Conservation (phyloP, 2,888 invertebrate genomes). For the Agrilus mali region DNA sequence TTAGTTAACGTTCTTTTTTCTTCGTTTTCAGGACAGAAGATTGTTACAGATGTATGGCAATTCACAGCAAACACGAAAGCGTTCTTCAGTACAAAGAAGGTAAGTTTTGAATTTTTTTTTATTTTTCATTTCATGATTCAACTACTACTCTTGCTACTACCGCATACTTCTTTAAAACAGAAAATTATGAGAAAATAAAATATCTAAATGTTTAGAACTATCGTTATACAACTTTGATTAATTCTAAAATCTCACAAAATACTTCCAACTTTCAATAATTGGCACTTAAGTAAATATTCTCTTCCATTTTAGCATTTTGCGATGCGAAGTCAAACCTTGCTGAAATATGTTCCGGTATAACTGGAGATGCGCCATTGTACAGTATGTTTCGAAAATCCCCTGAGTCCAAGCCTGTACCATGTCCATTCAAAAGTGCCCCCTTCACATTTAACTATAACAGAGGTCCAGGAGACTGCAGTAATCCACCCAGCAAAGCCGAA, state of each 20-base stretch:
- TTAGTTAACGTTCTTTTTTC: no score
- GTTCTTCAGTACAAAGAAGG: conserved; percentile 76
- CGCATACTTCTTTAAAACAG: no score
- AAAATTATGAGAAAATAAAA: no score
- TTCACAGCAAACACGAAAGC: conserved; percentile 62
- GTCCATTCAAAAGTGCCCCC: conserved; percentile 71
- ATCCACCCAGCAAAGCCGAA: conserved; percentile 67
- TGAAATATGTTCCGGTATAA: conserved; percentile 53
- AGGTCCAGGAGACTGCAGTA: conserved; percentile 61
- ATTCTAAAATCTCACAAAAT: no score
- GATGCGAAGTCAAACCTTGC: conserved; percentile 40
- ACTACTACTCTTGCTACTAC: no score
- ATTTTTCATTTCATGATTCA: background rate
- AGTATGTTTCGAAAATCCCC: conserved; percentile 64
- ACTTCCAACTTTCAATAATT: background rate
- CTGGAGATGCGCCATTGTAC: conserved; percentile 57
- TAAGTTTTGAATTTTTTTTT: conserved; percentile 36
- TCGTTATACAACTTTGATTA: no score
- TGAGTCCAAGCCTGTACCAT: conserved; percentile 48
- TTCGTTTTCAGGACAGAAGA: conserved; percentile 45
- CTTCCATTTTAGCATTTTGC: conserved; percentile 44
- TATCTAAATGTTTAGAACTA: no score
- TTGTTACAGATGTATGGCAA: conserved; percentile 64
- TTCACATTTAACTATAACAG: conserved; percentile 69
- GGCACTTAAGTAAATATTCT: conserved; percentile 1